Percentiles rank a stretch among this genome's conserved stretches.
Conservation (phyloP, 2,888 invertebrate species). For the Torymus tubicola region DNA sequence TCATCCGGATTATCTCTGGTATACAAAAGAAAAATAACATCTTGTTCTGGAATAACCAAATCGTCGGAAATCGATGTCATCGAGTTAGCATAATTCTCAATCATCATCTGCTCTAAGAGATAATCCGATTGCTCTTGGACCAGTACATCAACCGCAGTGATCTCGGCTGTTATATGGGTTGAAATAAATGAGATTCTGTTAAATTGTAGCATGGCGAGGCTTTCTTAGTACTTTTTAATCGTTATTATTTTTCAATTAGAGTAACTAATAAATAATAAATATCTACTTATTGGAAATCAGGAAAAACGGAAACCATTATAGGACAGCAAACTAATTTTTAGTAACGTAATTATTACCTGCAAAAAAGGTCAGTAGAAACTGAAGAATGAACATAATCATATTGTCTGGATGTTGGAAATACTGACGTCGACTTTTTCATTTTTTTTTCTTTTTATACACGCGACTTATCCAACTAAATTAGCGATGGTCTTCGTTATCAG, state of each 20-base stretch:
- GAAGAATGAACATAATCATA: slow-evolving; percentile 26
- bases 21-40: slow-evolving; percentile 66
- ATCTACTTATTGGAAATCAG: no score
- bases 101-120: slow-evolving; percentile 55
- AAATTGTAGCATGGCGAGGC: no score
- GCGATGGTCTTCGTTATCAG: slow-evolving; percentile 23
- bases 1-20: slow-evolving; percentile 63
- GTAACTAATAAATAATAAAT: no score
- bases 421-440: slow-evolving; percentile 4
- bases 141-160: slow-evolving; percentile 11
- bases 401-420: neutral
- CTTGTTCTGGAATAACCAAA: slow-evolving; percentile 56
- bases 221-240: no score
- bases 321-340: neutral
- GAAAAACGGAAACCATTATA: neutral
- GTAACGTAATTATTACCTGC: slow-evolving; percentile 42
- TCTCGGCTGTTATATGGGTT: slow-evolving; percentile 13
- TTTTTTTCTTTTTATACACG: slow-evolving; percentile 45
- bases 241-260: no score
- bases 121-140: slow-evolving; percentile 46
- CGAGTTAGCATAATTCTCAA: slow-evolving; percentile 59
- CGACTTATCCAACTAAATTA: slow-evolving; percentile 43
- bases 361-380: slow-evolving; percentile 20
- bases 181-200: slow-evolving; percentile 1
- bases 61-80: slow-evolving; percentile 46